Evolutionary conservation across 2,113 vertebrate species (phyloP).

Genomic region (Sorex araneus): DNA sequence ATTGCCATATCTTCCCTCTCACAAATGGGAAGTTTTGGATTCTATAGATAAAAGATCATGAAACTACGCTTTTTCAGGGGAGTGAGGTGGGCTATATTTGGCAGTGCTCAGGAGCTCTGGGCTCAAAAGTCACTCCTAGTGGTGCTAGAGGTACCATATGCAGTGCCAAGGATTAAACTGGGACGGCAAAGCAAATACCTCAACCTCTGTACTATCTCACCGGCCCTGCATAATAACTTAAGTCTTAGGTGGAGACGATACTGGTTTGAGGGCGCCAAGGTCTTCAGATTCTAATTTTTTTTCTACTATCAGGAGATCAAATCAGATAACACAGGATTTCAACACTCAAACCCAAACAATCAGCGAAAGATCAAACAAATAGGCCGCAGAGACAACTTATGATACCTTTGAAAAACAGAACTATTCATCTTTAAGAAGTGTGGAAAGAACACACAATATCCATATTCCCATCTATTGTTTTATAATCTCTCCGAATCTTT

Average conservation of each 20-base stretch:
- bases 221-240: background rate
- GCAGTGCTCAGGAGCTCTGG: too few relatives aligned
- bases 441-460: background rate
- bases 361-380: background rate
- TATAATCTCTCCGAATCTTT: conserved; percentile 48
- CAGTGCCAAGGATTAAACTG: too few relatives aligned
- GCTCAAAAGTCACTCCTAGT: too few relatives aligned
- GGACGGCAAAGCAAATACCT: too few relatives aligned
- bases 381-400: background rate
- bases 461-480: conserved; percentile 47
- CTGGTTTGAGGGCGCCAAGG: background rate
- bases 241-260: background rate
- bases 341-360: background rate
- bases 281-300: conserved; percentile 39
- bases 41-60: background rate
- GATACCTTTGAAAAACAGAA: background rate
- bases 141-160: too few relatives aligned
- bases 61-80: too few relatives aligned
- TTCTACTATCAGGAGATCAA: background rate
- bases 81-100: too few relatives aligned
- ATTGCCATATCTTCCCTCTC: conserved; percentile 10
- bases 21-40: background rate
- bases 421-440: background rate
- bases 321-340: conserved; percentile 17
- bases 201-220: too few relatives aligned